phyloP scores from a whole-genome alignment of 2,888 invertebrate species.

The Cosmia pyralina region DNA sequence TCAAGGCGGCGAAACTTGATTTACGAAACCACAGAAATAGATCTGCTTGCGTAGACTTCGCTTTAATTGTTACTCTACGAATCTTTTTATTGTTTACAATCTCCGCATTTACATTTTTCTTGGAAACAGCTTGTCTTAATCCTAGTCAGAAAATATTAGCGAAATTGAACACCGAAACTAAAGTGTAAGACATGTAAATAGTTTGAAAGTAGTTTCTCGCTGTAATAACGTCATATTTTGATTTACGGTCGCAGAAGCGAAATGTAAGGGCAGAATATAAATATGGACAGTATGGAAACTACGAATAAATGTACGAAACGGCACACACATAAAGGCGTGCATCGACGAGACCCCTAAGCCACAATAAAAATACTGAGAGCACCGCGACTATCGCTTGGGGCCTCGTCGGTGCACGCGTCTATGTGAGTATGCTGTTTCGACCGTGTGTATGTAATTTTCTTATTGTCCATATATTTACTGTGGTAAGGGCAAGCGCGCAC shows the following conservation, averaged over 20 bases:
- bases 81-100: conserved; percentile 32
- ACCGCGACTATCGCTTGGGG: too few relatives aligned
- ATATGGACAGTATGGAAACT: too few relatives aligned
- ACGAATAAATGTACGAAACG: too few relatives aligned
- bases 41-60: conserved; percentile 70
- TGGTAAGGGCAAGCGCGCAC: neutral
- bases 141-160: neutral
- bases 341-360: too few relatives aligned
- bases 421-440: too few relatives aligned
- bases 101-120: neutral
- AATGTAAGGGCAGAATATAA: neutral
- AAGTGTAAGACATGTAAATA: conserved; percentile 29
- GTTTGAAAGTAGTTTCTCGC: conserved; percentile 21
- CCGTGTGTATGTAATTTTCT: too few relatives aligned
- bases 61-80: conserved; percentile 69
- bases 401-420: too few relatives aligned
- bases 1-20: conserved; percentile 80
- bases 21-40: conserved; percentile 77
- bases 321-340: too few relatives aligned
- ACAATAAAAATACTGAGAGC: too few relatives aligned
- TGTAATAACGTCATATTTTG: conserved; percentile 19
- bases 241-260: conserved; percentile 10
- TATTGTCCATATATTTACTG: too few relatives aligned
- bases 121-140: conserved; percentile 5
- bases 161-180: conserved; percentile 9